Evolutionary conservation across 2,113 vertebrate genomes (phyloP).

Genomic region (Lipotes vexillifer): DNA sequence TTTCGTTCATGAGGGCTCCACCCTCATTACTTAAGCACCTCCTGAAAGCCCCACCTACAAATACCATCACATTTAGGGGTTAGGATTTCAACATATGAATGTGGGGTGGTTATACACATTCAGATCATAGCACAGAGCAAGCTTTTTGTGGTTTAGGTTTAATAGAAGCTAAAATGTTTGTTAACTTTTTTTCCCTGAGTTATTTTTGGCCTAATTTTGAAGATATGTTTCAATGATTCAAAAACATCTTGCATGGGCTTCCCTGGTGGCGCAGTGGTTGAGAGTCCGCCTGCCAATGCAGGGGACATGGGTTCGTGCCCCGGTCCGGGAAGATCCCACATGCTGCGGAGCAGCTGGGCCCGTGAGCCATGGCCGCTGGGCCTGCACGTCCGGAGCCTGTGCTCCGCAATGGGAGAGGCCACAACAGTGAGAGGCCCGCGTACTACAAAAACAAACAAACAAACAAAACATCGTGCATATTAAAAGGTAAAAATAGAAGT

Average conservation of each 20-base stretch:
- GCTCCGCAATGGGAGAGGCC: no score
- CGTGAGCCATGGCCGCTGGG: no score
- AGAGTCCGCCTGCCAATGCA: no score
- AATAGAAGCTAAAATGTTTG: background rate
- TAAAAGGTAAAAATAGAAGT: background rate
- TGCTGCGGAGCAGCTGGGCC: no score
- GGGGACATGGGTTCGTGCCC: no score
- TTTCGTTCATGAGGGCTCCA: background rate
- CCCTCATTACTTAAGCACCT: background rate
- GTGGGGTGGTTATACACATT: background rate
- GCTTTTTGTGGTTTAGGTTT: background rate
- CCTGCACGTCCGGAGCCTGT: no score
- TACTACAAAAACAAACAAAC: no score
- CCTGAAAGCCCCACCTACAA: background rate
- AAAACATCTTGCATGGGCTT: background rate
- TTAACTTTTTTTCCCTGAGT: background rate
- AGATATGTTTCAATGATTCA: background rate
- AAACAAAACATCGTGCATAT: background rate
- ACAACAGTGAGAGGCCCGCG: no score
- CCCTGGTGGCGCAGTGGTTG: no score
- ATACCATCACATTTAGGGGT: background rate
- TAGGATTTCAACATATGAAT: background rate
- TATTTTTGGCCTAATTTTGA: background rate
- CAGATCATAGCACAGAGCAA: background rate
- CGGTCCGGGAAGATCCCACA: no score